Evolutionary conservation across 2,797 vertebrate genomes (phyloP).

Genomic region (Sorex maritimensis): DNA sequence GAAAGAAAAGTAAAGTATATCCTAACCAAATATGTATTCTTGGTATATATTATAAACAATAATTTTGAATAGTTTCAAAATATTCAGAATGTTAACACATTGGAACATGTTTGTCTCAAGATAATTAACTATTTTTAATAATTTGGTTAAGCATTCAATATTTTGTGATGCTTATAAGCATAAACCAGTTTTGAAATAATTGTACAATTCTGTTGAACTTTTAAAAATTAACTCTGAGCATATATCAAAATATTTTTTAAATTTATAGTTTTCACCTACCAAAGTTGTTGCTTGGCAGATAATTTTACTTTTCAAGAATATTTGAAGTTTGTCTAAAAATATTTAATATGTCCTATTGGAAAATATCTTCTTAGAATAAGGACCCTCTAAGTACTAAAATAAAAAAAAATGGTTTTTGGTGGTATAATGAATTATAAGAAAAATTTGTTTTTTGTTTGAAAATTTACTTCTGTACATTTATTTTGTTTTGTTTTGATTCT

Average conservation of each 20-base stretch:
- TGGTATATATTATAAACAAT: conserved; percentile 20
- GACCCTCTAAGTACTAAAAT: background rate
- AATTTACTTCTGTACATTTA: background rate
- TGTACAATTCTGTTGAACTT: background rate
- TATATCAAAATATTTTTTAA: conserved; percentile 13
- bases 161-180: conserved; percentile 34
- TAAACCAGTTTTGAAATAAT: background rate
- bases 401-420: background rate
- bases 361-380: background rate
- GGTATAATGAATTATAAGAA: conserved; percentile 44
- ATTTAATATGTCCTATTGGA: background rate
- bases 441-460: background rate
- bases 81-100: conserved; percentile 58
- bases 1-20: conserved; percentile 29
- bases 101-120: conserved; percentile 38
- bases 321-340: conserved; percentile 47
- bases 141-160: background rate
- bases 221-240: conserved; percentile 54
- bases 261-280: background rate
- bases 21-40: background rate
- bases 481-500: conserved; percentile 23
- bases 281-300: conserved; percentile 14
- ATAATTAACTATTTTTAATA: conserved; percentile 55
- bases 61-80: conserved; percentile 59
- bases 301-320: conserved; percentile 17